These are phyloP conservation scores for Vulpes vulpes DNA, from an alignment of 2,113 vertebrate species.

Conservation along the genomic window DNA sequence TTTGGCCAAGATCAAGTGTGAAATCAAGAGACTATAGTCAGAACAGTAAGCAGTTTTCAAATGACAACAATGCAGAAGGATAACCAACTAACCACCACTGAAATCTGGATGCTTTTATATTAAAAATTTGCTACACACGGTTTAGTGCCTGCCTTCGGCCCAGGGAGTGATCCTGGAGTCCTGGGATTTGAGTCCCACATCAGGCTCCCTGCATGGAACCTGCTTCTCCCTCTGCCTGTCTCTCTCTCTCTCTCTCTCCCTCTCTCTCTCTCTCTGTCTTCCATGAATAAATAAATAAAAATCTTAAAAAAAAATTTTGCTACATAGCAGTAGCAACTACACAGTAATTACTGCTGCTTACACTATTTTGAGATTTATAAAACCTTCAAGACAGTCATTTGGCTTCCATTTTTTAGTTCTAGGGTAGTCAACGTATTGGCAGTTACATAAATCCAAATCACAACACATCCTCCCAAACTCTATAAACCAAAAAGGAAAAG, in stretches of 20 bases:
- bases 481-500: neutral
- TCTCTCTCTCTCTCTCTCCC: no score
- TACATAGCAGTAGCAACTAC: neutral
- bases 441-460: neutral
- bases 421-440: neutral
- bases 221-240: no score
- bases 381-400: neutral
- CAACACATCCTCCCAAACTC: neutral
- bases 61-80: neutral
- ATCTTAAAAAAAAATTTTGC: neutral
- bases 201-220: no score
- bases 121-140: neutral
- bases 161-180: no score
- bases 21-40: neutral
- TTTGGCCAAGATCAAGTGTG: neutral
- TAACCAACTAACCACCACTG: neutral
- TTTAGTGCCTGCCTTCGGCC: no score
- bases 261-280: no score
- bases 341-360: neutral
- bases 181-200: no score
- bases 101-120: neutral
- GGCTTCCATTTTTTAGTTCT: neutral
- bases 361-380: neutral
- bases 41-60: neutral
- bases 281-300: no score